Evolutionary conservation across 2,113 vertebrate species (phyloP).

Genomic region (Myotis davidii): DNA sequence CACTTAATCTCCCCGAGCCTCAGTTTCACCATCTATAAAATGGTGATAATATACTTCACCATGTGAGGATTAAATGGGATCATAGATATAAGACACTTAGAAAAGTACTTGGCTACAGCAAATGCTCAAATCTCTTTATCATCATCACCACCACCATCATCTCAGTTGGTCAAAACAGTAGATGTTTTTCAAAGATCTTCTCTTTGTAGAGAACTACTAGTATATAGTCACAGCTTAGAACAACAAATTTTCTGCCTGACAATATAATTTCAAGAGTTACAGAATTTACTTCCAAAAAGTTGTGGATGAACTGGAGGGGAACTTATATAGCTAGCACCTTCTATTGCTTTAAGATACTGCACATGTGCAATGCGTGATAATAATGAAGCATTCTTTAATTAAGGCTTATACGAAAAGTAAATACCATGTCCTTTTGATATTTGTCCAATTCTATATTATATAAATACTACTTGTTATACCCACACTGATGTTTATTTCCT

Average conservation of each 20-base stretch:
- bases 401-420: conserved; percentile 15
- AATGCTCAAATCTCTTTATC: not conserved
- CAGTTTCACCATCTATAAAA: not conserved
- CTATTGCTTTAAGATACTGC: not conserved
- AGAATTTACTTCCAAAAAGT: not conserved
- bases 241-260: not conserved
- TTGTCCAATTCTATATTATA: not conserved
- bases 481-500: not conserved
- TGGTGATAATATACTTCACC: no score
- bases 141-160: not conserved
- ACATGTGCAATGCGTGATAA: not conserved
- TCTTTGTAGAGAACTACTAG: not conserved
- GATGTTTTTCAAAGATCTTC: not conserved
- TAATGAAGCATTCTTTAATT: not conserved
- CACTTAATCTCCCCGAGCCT: not conserved
- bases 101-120: not conserved
- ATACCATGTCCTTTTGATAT: not conserved
- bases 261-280: not conserved
- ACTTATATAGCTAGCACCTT: not conserved
- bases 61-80: not conserved
- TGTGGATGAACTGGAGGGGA: not conserved
- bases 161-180: not conserved
- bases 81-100: not conserved
- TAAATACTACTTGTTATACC: not conserved
- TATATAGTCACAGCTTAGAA: not conserved